Evolutionary conservation across 2,888 invertebrate species (phyloP).

Genomic region (Microctonus hyperodae): DNA sequence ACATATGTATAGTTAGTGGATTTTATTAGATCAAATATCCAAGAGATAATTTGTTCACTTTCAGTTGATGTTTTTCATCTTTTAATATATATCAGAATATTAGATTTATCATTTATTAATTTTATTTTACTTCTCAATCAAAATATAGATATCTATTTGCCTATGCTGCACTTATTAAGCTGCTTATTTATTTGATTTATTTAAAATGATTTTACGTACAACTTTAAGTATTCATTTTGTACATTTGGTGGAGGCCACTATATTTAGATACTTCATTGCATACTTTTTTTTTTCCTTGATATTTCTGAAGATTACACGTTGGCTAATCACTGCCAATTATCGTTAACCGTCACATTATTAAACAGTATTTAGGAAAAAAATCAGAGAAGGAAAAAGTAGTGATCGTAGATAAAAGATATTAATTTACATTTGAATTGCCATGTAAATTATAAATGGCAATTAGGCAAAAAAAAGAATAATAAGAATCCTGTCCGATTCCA

Average conservation of each 20-base stretch:
- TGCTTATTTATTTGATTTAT: not conserved
- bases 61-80: not conserved
- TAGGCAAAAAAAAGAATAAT: too few relatives aligned
- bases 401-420: not conserved
- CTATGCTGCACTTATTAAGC: not conserved
- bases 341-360: not conserved
- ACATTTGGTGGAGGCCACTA: slow-evolving; percentile 14
- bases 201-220: not conserved
- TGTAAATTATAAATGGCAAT: not conserved
- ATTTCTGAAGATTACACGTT: not conserved
- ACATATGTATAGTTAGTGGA: too few relatives aligned
- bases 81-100: not conserved
- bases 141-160: not conserved
- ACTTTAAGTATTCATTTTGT: not conserved
- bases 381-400: not conserved
- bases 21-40: not conserved
- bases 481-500: too few relatives aligned
- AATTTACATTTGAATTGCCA: too few relatives aligned
- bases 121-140: not conserved
- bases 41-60: not conserved
- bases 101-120: not conserved
- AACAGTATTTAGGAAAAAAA: not conserved
- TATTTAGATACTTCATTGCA: not conserved
- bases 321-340: not conserved
- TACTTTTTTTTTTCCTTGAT: not conserved